phyloP scores from a whole-genome alignment of 2,113 vertebrate species.

The Rousettus leschenaultii region DNA sequence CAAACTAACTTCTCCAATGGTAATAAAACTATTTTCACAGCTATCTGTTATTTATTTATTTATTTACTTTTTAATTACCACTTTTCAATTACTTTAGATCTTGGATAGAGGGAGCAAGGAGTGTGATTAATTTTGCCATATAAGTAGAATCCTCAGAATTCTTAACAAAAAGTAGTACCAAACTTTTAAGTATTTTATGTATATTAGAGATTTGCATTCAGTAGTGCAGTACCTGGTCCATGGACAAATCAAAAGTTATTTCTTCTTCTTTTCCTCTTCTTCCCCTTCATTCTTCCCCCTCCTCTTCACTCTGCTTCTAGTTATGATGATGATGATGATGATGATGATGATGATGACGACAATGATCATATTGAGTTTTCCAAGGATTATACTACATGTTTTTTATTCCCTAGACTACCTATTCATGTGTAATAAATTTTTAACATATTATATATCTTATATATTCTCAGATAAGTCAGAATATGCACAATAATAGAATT shows the following conservation, averaged over 20 bases:
- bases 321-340: not conserved
- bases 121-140: not conserved
- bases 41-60: not conserved
- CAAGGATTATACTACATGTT: not conserved
- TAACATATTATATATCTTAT: not conserved
- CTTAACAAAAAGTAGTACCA: not conserved
- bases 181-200: not conserved
- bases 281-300: not conserved
- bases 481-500: not conserved
- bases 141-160: not conserved
- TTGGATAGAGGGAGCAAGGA: not conserved
- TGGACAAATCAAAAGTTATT: not conserved
- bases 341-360: not conserved
- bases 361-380: not conserved
- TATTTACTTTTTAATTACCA: not conserved
- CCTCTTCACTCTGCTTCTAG: not conserved
- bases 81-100: not conserved
- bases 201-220: not conserved
- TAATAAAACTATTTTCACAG: not conserved
- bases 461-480: not conserved
- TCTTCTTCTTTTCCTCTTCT: not conserved
- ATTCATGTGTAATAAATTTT: not conserved
- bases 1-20: not conserved
- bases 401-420: not conserved
- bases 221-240: not conserved